Evolutionary conservation across 2,888 invertebrate species (phyloP).

Genomic region (Calameuta filiformis): DNA sequence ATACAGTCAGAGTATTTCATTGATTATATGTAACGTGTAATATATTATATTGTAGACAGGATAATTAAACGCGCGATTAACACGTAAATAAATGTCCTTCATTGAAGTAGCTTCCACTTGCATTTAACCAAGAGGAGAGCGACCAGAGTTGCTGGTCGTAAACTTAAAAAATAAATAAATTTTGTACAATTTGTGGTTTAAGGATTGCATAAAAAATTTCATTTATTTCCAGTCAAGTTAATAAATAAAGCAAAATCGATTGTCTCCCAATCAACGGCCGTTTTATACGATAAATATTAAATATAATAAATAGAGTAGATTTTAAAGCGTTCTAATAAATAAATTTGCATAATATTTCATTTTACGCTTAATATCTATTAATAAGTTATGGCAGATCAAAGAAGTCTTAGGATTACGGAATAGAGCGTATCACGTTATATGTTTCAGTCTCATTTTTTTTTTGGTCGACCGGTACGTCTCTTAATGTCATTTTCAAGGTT

Average conservation of each 20-base stretch:
- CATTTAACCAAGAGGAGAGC: conserved; percentile 19
- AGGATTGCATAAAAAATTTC: neutral
- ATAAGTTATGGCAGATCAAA: neutral
- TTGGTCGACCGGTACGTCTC: neutral
- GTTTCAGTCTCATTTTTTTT: neutral
- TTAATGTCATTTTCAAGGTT: neutral
- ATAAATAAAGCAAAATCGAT: neutral
- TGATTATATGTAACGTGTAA: neutral
- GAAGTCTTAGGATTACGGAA: neutral
- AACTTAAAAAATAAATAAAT: neutral
- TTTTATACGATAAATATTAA: conserved; percentile 1
- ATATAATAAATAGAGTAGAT: neutral
- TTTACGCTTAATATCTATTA: neutral
- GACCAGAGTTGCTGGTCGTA: neutral
- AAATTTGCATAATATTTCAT: too few species aligned
- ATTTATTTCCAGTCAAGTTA: neutral
- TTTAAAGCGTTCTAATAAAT: neutral
- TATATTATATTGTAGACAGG: neutral
- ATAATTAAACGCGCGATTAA: neutral
- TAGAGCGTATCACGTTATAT: neutral
- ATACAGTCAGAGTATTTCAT: neutral
- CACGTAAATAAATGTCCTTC: conserved; percentile 7
- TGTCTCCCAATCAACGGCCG: neutral
- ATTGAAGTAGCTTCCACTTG: conserved; percentile 22
- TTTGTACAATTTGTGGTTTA: neutral